Conservation (phyloP, 2,888 invertebrate species). For the Adineta ricciae region DNA sequence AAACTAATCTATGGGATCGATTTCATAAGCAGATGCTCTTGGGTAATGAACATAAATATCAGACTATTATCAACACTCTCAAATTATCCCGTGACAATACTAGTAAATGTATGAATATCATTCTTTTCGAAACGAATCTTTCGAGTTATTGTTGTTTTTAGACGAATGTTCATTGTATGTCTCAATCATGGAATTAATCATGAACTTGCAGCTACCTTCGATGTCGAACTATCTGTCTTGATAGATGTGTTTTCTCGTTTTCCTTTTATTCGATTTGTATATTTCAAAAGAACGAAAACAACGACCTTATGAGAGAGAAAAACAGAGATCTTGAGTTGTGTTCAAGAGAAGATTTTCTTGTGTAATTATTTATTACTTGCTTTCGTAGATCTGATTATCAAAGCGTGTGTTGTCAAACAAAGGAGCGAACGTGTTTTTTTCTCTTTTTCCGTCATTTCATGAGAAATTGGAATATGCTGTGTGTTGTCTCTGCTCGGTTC, state of each 20-base stretch:
- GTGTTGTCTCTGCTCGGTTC: neutral
- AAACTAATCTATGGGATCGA: neutral
- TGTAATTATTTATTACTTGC: neutral
- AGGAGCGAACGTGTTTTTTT: too few relatives aligned
- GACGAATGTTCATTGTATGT: slow-evolving; percentile 10
- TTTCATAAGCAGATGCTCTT: neutral
- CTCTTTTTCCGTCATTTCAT: neutral
- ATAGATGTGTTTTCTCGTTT: neutral
- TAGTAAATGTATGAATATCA: neutral
- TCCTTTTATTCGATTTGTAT: neutral
- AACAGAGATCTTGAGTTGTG: neutral
- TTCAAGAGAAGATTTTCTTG: neutral
- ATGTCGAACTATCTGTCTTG: neutral
- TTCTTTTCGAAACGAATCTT: neutral
- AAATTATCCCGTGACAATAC: neutral
- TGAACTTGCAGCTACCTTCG: neutral
- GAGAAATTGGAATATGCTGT: neutral
- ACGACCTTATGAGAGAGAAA: neutral
- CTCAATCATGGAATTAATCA: neutral
- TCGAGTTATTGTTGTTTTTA: neutral
- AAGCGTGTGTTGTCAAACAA: neutral
- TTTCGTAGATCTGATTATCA: neutral
- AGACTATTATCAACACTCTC: neutral
- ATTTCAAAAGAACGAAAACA: neutral
- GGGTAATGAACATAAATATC: neutral